Conservation (phyloP, 2,113 vertebrate genomes). For the Geothlypis trichas region DNA sequence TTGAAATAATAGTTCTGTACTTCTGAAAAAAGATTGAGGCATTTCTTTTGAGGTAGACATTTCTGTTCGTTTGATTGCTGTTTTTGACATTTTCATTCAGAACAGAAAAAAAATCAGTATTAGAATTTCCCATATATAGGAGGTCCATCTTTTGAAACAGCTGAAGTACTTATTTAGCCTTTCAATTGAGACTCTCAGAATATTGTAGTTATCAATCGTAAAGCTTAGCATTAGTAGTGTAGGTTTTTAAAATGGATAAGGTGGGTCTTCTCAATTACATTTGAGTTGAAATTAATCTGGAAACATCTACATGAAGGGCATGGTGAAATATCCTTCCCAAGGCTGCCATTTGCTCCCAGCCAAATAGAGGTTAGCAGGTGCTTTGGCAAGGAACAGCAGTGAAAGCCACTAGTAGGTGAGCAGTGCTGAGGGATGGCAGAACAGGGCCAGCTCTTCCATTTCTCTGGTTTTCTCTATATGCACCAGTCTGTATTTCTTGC, state of each 20-base stretch:
- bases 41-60: neutral
- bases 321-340: neutral
- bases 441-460: neutral
- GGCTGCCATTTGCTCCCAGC: neutral
- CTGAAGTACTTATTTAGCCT: neutral
- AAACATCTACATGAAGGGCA: neutral
- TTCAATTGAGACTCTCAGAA: neutral
- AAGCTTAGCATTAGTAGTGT: neutral
- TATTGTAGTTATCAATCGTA: neutral
- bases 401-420: neutral
- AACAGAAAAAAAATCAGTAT: neutral
- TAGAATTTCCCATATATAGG: neutral
- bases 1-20: neutral
- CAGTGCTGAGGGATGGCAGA: neutral
- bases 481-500: neutral
- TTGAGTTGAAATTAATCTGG: neutral
- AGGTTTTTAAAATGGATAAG: neutral
- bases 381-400: neutral
- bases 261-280: neutral
- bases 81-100: neutral
- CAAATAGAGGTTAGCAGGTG: neutral
- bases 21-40: neutral
- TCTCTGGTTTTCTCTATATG: neutral
- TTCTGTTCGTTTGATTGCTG: neutral
- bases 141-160: neutral